Percentiles rank a stretch among this genome's conserved stretches.
These are phyloP conservation scores for Caradrina clavipalpis DNA, from an alignment of 2,888 invertebrate genomes.

Conservation along the genomic window DNA sequence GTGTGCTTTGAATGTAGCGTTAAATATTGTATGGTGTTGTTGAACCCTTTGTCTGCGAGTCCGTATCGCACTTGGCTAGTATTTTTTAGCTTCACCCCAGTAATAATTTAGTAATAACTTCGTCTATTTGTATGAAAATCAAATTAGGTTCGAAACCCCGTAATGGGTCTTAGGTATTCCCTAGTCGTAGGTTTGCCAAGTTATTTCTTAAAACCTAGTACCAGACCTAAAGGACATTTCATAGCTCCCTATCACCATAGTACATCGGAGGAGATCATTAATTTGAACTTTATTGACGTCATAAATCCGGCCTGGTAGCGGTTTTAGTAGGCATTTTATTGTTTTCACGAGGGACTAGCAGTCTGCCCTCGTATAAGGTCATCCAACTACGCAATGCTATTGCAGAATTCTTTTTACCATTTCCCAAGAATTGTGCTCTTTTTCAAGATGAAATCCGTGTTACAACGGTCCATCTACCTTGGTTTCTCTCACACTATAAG, in stretches of 20 bases:
- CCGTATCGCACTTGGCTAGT: too few relatives aligned
- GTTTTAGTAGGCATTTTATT: slow-evolving; percentile 77
- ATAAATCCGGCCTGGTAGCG: slow-evolving; percentile 75
- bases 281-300: slow-evolving; percentile 75
- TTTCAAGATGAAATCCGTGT: slow-evolving; percentile 24
- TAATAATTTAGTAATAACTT: slow-evolving; percentile 19
- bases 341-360: slow-evolving; percentile 69
- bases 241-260: slow-evolving; percentile 52
- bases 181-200: slow-evolving; percentile 25
- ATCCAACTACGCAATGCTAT: slow-evolving; percentile 40
- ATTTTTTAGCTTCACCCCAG: slow-evolving; percentile 5
- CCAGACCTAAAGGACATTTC: slow-evolving; percentile 31
- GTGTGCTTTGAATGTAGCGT: too few relatives aligned
- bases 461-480: slow-evolving; percentile 40
- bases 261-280: slow-evolving; percentile 72
- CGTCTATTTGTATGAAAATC: slow-evolving; percentile 23
- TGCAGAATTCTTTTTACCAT: slow-evolving; percentile 27
- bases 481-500: slow-evolving; percentile 32
- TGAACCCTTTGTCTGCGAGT: too few relatives aligned
- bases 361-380: slow-evolving; percentile 67
- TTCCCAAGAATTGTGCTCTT: slow-evolving; percentile 13
- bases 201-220: slow-evolving; percentile 21
- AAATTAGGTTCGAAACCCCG: slow-evolving; percentile 17
- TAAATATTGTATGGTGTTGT: too few relatives aligned
- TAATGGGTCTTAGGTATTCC: neutral